Conservation (phyloP, 1,140 invertebrate species). For the Phocides pigmalion region DNA sequence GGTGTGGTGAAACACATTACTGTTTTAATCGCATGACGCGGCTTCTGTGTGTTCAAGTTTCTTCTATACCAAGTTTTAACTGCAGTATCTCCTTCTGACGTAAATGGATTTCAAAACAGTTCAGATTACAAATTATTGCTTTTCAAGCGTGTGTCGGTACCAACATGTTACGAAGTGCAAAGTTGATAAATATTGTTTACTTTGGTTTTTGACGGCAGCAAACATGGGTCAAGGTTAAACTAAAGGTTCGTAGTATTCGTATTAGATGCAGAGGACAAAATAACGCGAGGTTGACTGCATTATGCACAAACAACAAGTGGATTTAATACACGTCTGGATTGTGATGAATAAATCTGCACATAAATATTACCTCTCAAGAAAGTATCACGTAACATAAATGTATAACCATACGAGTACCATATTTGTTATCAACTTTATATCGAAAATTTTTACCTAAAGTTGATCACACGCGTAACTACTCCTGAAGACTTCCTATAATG, state of each 20-base stretch:
- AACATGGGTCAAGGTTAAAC: slow-evolving; percentile 12
- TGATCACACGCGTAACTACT: no score
- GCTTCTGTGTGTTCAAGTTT: neutral
- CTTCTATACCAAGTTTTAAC: slow-evolving; percentile 1
- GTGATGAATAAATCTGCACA: no score
- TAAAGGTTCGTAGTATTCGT: neutral
- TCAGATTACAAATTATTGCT: slow-evolving; percentile 32
- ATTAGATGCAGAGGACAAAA: slow-evolving; percentile 6
- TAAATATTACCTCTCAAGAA: no score
- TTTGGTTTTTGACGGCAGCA: slow-evolving; percentile 15
- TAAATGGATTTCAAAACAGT: slow-evolving; percentile 33
- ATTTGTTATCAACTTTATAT: no score
- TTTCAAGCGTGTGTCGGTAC: slow-evolving; percentile 7
- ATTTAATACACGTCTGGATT: slow-evolving; percentile 40
- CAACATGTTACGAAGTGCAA: slow-evolving; percentile 1
- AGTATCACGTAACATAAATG: no score
- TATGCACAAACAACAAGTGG: no score
- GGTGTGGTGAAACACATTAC: neutral
- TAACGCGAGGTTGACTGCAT: no score
- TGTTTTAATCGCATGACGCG: neutral
- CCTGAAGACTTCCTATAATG: no score
- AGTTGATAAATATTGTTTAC: slow-evolving; percentile 25
- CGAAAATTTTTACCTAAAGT: no score
- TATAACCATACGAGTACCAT: no score
- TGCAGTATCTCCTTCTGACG: slow-evolving; percentile 22